Percentiles rank a stretch among this genome's conserved stretches.
phyloP scores from a whole-genome alignment of 1,140 invertebrate species.

The Habropoda laboriosa region DNA sequence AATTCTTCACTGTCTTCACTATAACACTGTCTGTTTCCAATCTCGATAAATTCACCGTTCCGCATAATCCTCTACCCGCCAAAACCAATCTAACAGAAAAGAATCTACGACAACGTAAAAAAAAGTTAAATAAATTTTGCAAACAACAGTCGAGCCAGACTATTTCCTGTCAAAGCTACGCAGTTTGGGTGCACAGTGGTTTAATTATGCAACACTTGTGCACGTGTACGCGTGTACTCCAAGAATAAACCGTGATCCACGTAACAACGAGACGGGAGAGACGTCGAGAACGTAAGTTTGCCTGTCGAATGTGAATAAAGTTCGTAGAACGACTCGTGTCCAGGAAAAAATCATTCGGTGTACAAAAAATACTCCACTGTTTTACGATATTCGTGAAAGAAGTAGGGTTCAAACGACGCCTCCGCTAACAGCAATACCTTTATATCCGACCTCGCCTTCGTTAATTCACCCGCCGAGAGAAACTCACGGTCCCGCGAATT shows the following conservation, averaged over 20 bases:
- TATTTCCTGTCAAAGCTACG: too few species aligned
- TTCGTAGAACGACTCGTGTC: not conserved
- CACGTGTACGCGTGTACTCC: too few species aligned
- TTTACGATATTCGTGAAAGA: not conserved
- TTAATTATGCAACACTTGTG: not conserved
- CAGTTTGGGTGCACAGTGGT: not conserved
- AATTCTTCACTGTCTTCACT: too few species aligned
- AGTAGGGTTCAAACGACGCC: not conserved
- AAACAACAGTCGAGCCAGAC: not conserved
- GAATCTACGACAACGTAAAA: not conserved
- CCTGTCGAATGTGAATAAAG: not conserved
- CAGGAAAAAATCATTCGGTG: not conserved
- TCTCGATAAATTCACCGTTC: too few species aligned
- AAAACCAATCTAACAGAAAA: not conserved
- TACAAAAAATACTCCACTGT: not conserved
- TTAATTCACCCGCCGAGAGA: not conserved
- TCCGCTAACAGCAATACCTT: not conserved
- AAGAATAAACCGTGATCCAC: not conserved
- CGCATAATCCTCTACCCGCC: too few species aligned
- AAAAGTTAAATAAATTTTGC: not conserved
- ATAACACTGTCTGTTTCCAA: too few species aligned
- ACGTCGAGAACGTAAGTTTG: not conserved
- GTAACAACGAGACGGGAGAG: not conserved
- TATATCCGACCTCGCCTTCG: not conserved
- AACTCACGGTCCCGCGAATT: conserved; percentile 2